Evolutionary conservation across 1,140 invertebrate genomes (phyloP), one percentile per base, ranked within the genome.

Genomic region (Mylabris phalerata): DNA sequence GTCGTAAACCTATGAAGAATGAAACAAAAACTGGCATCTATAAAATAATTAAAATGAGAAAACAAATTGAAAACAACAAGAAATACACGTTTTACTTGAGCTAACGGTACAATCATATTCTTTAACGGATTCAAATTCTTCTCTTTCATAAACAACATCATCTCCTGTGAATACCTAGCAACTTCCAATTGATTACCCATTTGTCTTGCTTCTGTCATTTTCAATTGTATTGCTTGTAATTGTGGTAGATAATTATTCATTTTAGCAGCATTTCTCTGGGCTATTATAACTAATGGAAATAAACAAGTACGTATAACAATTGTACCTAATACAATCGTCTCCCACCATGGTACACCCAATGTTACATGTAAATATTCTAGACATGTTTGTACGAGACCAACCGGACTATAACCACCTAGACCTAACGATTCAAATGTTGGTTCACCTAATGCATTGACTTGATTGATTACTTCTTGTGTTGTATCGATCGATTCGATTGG

Each of bases 11-110:
- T 69, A 92, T 78, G 70, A 96, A 98, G 70, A 95, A 89, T 5
- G 93, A 94, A 41, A 98, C 75, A 73, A 98, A 98, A 4, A 98
- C 71, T 0, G 94, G 93, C 7, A 87, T 77, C 87, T 91, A 69
- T 27, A 79, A 75, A 50, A 62, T 50, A 38, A 0, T 42, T 41
- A 13, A 11, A 49, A 57, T 9, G 57, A 54, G 59, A 24, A 54
- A 57, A 56, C 48, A 25, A 41, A 50, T 32, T 57, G 44, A 46
- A 43, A 55, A 19, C 19, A 19, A 19, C 19, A 44, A n/a, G 50
- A 55, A 44, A 32, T 50, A 89, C 19, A 19, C 19, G 19, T 19
- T 19, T 19, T 19, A 19, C 90, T 78, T 95, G 93, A 0, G 84
- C 80, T 32, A 94, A 59, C 0, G 91, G 90, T 7, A 89, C 83